phyloP scores from a whole-genome alignment of 1,140 invertebrate genomes.

The Branchinecta lindahli region DNA sequence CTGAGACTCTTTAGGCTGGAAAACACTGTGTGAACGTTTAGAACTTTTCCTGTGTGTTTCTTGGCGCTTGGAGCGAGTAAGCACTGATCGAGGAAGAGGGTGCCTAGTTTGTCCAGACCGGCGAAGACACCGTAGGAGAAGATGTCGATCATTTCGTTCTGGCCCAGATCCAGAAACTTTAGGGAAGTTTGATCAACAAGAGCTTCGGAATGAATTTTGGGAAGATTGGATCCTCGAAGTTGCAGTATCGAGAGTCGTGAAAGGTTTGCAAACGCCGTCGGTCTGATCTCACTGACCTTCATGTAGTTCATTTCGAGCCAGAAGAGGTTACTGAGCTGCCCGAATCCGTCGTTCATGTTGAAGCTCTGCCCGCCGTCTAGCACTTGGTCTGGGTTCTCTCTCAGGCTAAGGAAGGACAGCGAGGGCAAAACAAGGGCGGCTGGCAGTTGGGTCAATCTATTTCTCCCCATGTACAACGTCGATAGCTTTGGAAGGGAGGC shows the following conservation, averaged over 20 bases:
- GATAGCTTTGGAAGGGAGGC: constrained; percentile 10
- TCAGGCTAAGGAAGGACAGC: constrained; percentile 15
- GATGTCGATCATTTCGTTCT: constrained; percentile 10
- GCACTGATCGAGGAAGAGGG: constrained; percentile 17
- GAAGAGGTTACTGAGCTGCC: constrained; percentile 3
- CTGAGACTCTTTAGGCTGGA: not conserved
- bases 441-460: constrained; percentile 17
- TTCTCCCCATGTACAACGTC: constrained; percentile 18
- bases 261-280: constrained; percentile 13
- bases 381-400: constrained; percentile 17
- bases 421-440: constrained; percentile 11
- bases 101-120: constrained; percentile 11
- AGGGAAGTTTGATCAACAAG: constrained; percentile 11
- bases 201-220: constrained; percentile 10
- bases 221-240: constrained; percentile 12
- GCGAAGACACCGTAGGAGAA: not conserved
- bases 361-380: constrained; percentile 2
- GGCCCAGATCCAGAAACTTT: constrained; percentile 15
- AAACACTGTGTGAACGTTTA: constrained; percentile 5
- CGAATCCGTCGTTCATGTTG: constrained; percentile 9
- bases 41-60: too few species aligned
- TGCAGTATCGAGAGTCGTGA: constrained; percentile 7
- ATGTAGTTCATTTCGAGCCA: constrained; percentile 20
- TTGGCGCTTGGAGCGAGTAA: constrained; percentile 6
- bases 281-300: constrained; percentile 9